These are phyloP conservation scores for Suncus etruscus DNA, from an alignment of 2,113 vertebrate species.

Conservation along the genomic window DNA sequence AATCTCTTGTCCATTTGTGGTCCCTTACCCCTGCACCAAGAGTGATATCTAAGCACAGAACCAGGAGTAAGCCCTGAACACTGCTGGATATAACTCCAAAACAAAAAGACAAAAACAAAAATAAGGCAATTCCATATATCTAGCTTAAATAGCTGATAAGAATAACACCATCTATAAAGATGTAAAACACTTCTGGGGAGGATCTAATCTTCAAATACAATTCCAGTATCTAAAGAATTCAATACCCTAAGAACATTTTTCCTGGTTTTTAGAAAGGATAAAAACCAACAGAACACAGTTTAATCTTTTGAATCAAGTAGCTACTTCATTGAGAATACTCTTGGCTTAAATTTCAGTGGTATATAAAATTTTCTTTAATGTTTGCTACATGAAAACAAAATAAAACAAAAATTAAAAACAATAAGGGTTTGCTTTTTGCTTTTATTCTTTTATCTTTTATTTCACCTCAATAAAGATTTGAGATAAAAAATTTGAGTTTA, in stretches of 20 bases:
- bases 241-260: neutral
- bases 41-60: too few relatives aligned
- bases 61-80: too few relatives aligned
- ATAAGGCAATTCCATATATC: too few relatives aligned
- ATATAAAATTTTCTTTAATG: conserved; percentile 23
- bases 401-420: neutral
- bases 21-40: too few relatives aligned
- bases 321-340: neutral
- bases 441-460: neutral
- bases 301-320: neutral
- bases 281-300: neutral
- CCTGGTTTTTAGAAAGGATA: neutral
- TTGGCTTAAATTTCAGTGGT: neutral
- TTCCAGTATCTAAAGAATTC: neutral
- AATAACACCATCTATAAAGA: neutral
- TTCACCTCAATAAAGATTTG: neutral
- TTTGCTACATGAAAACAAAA: conserved; percentile 24
- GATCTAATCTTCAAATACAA: neutral
- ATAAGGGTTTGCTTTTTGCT: neutral
- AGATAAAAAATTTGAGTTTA: too few relatives aligned
- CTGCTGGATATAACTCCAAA: too few relatives aligned
- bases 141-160: neutral
- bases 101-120: too few relatives aligned
- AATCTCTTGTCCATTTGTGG: too few relatives aligned
- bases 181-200: neutral